Evolutionary conservation across 2,113 vertebrate species (phyloP).

Genomic region (Oreamnos americanus): DNA sequence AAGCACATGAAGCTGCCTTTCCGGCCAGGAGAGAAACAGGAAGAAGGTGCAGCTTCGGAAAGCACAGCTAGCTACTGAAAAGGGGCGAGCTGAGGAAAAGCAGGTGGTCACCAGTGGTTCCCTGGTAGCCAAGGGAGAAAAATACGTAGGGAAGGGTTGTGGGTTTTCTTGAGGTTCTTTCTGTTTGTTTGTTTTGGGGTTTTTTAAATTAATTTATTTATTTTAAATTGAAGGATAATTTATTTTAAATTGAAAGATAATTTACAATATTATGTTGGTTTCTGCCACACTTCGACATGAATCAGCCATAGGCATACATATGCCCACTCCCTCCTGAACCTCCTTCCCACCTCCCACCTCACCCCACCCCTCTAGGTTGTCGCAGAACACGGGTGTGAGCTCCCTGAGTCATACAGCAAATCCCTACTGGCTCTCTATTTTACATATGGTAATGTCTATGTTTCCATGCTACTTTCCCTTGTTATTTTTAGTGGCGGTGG

Average conservation of each 20-base stretch:
- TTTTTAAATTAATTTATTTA: background rate
- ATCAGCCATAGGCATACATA: background rate
- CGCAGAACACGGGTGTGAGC: background rate
- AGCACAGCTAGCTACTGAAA: accelerated
- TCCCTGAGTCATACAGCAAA: background rate
- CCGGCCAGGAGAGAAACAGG: accelerated
- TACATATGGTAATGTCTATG: background rate
- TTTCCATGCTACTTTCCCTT: background rate
- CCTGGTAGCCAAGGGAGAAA: background rate
- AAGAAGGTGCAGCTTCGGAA: background rate
- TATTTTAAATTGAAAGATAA: background rate
- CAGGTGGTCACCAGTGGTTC: accelerated
- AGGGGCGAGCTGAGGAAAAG: accelerated
- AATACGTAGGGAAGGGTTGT: background rate
- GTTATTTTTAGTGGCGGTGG: background rate
- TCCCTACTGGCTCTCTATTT: background rate
- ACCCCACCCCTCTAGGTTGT: background rate
- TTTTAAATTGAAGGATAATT: background rate
- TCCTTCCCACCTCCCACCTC: background rate
- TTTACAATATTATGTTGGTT: background rate
- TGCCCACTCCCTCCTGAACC: background rate
- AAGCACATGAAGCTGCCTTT: background rate
- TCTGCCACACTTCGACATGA: background rate
- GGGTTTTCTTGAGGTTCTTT: background rate
- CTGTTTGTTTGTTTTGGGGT: background rate